A percentile compares a stretch with the other conserved stretches of the same genome.
These are phyloP conservation scores for Psephotus haematonotus DNA, from an alignment of 2,113 vertebrate genomes.

Conservation along the genomic window DNA sequence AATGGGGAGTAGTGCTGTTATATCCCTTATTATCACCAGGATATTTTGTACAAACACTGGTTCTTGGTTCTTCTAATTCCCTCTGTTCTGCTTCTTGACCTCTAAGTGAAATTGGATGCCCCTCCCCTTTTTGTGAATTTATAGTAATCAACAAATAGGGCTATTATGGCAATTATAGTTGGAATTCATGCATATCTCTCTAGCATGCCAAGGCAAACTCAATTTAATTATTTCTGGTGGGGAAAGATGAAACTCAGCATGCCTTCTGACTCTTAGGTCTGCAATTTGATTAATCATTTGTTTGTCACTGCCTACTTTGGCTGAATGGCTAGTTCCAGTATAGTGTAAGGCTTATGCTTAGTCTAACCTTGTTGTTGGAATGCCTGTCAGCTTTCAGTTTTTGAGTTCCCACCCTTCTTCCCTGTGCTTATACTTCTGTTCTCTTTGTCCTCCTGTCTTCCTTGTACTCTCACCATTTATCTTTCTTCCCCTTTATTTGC, in stretches of 20 bases:
- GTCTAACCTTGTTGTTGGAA: not conserved
- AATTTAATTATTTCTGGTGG: not conserved
- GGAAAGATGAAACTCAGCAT: not conserved
- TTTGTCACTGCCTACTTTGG: not conserved
- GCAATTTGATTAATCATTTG: not conserved
- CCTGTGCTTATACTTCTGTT: not conserved
- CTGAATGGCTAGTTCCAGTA: not conserved
- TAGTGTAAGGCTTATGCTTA: not conserved
- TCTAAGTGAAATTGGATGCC: not conserved
- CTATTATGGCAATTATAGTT: not conserved
- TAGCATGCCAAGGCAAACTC: not conserved
- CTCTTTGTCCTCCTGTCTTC: constrained; percentile 8
- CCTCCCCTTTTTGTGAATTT: not conserved
- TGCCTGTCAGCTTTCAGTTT: constrained; percentile 40
- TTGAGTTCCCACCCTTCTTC: constrained; percentile 1
- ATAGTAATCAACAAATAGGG: not conserved
- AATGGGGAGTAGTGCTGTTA: not conserved
- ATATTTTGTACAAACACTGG: not conserved
- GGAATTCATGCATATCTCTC: not conserved
- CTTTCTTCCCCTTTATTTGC: not conserved
- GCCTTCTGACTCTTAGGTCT: not conserved
- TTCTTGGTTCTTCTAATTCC: constrained; percentile 10
- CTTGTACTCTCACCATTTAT: not conserved
- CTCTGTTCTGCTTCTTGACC: not conserved
- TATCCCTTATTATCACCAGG: not conserved